Evolutionary conservation across 2,797 vertebrate species (phyloP), one percentile per base, ranked within the genome.

Genomic region (Hylomyscus alleni): DNA sequence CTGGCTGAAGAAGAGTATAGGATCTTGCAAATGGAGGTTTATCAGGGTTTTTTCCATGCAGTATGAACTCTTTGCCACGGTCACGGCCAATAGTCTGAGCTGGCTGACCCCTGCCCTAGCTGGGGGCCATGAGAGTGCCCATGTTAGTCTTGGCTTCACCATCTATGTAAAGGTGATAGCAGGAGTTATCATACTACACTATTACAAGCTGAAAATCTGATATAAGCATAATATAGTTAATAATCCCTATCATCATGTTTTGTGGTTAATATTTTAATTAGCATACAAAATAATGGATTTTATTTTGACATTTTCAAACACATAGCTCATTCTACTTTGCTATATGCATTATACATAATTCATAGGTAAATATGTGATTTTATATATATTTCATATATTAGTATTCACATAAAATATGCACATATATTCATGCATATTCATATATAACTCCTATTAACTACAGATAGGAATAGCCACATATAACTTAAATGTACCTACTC

Each of bases 1-100:
- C 69, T 47, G 26, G 31, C 37, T 37, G 12, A 91, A 44, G 58
- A 91, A 67, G 76, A 52, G 1, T 76, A 44, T 72, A 40, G 81
- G 56, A 93, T 81, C 37, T 94, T 95, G 47, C 52, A 82, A 89
- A 72, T 78, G 31, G 56, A 92, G 58, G 14, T 6, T 1, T 77
- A 10, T 77, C 44, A 15, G 67, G 26, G 26, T 22, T n/a, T 34
- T 37, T 13, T n/a, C 31, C 40, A 89, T 77, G 4, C n/a, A 50
- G 54, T 31, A 50, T 31, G 78, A 50, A 44, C 52, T 4, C 7
- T 2, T 17, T 1, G 22, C 29, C 47, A 1, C 47, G n/a, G 3
- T 20, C 72, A 10, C 12, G 26, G 5, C 26, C 72, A 8, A 29
- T 26, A 50, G 31, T 76, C 73, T 60, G 62, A 10, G 44, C 10